Evolutionary conservation across 1,140 invertebrate genomes (phyloP).

Genomic region (Trichonephila clavipes): DNA sequence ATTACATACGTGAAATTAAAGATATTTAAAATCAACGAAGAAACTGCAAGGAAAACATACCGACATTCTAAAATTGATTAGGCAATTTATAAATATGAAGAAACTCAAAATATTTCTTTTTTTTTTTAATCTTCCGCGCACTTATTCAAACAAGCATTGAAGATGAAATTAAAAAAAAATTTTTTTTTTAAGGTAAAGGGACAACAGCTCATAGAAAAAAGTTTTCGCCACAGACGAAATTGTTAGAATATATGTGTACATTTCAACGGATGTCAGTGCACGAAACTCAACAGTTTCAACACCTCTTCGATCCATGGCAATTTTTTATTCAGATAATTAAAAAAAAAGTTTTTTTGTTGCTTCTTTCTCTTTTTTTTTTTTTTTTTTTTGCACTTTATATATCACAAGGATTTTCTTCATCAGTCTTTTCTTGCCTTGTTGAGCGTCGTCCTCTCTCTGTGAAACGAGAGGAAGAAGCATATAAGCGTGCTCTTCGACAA

Average conservation of each 20-base stretch:
- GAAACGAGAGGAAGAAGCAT: not conserved
- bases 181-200: not conserved
- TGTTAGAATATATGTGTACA: not conserved
- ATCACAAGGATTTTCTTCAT: conserved; percentile 22
- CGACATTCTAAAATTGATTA: too few relatives aligned
- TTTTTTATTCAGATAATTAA: not conserved
- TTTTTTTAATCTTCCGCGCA: too few relatives aligned
- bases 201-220: not conserved
- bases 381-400: not conserved
- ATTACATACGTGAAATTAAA: too few relatives aligned
- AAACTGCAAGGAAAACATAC: too few relatives aligned
- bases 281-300: not conserved
- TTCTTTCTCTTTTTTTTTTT: too few relatives aligned
- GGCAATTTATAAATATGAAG: too few relatives aligned
- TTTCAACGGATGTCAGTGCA: not conserved
- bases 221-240: too few relatives aligned
- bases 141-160: not conserved
- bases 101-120: too few relatives aligned
- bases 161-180: not conserved
- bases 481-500: not conserved
- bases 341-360: not conserved
- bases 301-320: not conserved
- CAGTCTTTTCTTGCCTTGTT: conserved; percentile 6
- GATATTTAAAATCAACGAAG: too few relatives aligned
- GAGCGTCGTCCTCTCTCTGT: not conserved